Base-by-base conservation (phyloP, 1,140 invertebrate species). In the Drosophila arawakana region DNA sequence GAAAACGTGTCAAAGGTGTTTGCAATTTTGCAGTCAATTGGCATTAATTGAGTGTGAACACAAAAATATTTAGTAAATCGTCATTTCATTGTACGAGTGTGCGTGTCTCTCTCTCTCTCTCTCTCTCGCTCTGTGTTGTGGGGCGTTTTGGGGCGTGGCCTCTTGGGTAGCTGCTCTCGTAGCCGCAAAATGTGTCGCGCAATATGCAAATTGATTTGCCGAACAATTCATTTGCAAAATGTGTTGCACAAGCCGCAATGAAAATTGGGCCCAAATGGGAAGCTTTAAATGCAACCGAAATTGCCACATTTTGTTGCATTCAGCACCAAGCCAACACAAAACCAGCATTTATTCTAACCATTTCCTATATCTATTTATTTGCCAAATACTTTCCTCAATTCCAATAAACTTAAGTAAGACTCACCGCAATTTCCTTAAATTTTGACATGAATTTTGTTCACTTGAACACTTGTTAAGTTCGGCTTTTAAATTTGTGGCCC, bases 41-140 rank as follows among this genome's bases (percentile, higher is more conserved):
- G 84, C 78, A 88, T 88, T 88, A 88, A 88, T 88, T 88, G 84
- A 88, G 84, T 89, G 84, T 90, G 84, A 88, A 88, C 84, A 88
- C 84, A 88, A 89, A 88, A 88, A 88, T 89, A 88, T 88, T 88
- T 88, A 80, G 80, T 80, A 78, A 89, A 86, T 89, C 76, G 84
- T 71, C 66, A 72, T 78, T 52, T 65, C 49, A 37, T 18, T 61
- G 37, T 61, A 13, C 50, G n/a, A 2, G n/a, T 50, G 18, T 15
- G 15, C 15, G 15, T 15, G 15, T 15, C 15, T 15, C 15, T 1
- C 15, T 15, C 15, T 15, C 15, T 15, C 15, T 15, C 15, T 15
- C 15, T 15, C 15, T 15, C 15, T 15, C 15, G 0, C 0, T 15
- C 0, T 73, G 15, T 52, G 13, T 50, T 35, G 59, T 15, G 49